These are phyloP conservation scores for Perccottus glenii DNA, from an alignment of 2,113 vertebrate species.

Conservation along the genomic window DNA sequence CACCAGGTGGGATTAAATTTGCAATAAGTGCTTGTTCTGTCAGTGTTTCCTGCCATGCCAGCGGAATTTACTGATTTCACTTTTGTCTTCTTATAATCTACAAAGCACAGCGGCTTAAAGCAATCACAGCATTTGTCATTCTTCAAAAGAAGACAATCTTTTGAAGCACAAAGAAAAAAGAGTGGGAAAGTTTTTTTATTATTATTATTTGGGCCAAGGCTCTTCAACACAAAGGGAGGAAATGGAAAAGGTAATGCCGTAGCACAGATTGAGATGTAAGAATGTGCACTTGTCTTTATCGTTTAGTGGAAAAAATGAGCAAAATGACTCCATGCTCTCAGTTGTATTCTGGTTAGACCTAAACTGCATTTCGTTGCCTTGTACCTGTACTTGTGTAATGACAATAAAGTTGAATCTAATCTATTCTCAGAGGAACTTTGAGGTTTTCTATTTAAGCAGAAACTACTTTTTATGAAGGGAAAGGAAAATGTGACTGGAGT, in stretches of 20 bases:
- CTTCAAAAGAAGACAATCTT: not conserved
- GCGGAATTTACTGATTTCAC: conserved; percentile 23
- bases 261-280: not conserved
- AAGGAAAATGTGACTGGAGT: too few species aligned
- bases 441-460: not conserved
- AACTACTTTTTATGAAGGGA: too few species aligned
- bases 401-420: too few species aligned
- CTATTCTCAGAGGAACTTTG: too few species aligned
- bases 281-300: not conserved
- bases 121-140: conserved; percentile 12
- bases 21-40: conserved; percentile 34
- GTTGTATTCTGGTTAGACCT: too few species aligned
- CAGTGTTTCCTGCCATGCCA: conserved; percentile 24
- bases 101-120: conserved; percentile 20
- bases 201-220: too few species aligned
- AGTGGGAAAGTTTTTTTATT: too few species aligned
- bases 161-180: too few species aligned
- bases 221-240: too few species aligned
- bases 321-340: too few species aligned
- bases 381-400: too few species aligned
- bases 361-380: too few species aligned
- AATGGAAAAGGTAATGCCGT: not conserved
- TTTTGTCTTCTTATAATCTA: conserved; percentile 26
- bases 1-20: conserved; percentile 57
- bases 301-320: not conserved